phyloP scores from a whole-genome alignment of 1,140 invertebrate species.

The Daktulosphaira vitifoliae region DNA sequence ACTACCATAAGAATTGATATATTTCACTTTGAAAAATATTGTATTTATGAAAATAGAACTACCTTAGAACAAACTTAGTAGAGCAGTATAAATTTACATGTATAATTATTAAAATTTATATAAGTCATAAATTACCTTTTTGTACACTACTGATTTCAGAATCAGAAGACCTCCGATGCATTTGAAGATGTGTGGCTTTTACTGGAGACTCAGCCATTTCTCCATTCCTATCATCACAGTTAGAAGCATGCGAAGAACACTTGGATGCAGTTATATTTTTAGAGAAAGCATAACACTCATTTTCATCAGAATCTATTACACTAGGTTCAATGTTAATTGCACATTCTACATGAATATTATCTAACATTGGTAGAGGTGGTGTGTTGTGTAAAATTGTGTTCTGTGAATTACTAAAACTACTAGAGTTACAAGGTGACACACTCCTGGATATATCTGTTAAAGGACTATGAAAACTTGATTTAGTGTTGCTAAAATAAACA shows the following conservation, averaged over 20 bases:
- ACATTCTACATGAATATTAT: slow-evolving; percentile 28
- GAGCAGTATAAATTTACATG: too few relatives aligned
- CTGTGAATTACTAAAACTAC: slow-evolving; percentile 34
- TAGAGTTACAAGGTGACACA: slow-evolving; percentile 24
- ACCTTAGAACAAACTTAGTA: too few relatives aligned
- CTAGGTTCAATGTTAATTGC: slow-evolving; percentile 27
- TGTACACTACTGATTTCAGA: slow-evolving; percentile 86
- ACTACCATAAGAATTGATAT: too few relatives aligned
- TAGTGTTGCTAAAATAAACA: slow-evolving; percentile 17
- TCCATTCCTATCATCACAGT: slow-evolving; percentile 19
- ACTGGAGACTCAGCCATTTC: slow-evolving; percentile 23
- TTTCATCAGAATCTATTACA: slow-evolving; percentile 27
- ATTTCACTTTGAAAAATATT: too few relatives aligned
- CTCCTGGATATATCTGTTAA: slow-evolving; percentile 28
- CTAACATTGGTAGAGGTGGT: background rate
- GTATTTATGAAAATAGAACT: too few relatives aligned
- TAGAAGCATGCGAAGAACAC: slow-evolving; percentile 34
- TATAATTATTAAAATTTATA: background rate
- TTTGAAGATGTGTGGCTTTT: slow-evolving; percentile 27
- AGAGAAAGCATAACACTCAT: slow-evolving; percentile 25
- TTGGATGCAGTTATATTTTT: slow-evolving; percentile 30
- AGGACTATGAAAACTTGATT: background rate
- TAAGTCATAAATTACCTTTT: slow-evolving; percentile 59
- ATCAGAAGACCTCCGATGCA: slow-evolving; percentile 69
- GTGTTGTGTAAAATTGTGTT: slow-evolving; percentile 27